Evolutionary conservation across 2,113 vertebrate species (phyloP), one percentile per base, ranked within the genome.

Genomic region (Gobius niger): DNA sequence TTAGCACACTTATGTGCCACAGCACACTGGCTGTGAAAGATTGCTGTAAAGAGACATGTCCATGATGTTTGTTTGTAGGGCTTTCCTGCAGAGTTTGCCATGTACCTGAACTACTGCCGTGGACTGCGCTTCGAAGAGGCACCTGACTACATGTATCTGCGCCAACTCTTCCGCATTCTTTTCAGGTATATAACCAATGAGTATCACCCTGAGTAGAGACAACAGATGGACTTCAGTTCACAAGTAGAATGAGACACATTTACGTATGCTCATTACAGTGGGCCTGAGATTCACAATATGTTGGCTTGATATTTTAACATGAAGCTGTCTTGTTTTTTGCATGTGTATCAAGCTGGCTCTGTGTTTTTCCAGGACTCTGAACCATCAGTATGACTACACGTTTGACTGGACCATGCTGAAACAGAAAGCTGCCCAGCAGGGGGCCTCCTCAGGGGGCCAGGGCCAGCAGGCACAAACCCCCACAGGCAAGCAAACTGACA

Each of bases 401-500:
- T 99, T 99, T 79, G 98, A 99, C 93, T 99, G 98, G 98, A 99
- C 98, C 90, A 99, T 99, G 98, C 95, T 99, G 94, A 99, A 99
- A 94, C 98, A 99, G 94, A 99, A 99, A 96, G 98, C 97, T 87
- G 97, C 97, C 85, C 97, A 98, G 88, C 96, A 99, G 92, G 98
- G 97, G 75, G 96, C 97, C 90, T 96, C 98, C 90, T 96, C 98
- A 89, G 98, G 96, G 95, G 96, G 95, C 92, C 96, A 98, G 93
- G 96, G 96, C 92, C 98, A 97, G 85, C 98, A 96, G 94, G 96
- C 96, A 94, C 96, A 98, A 95, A 98, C 97, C 94, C 97, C 97
- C 94, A 99, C 98, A 98, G 98, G 98, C 98, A 99, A 99, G 96
- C 98, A 99, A 98, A 98, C 96, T 98, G 98, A 99, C 95, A 99